Base-by-base conservation (phyloP, 2,113 vertebrate species). In the Phalacrocorax brasilianus region DNA sequence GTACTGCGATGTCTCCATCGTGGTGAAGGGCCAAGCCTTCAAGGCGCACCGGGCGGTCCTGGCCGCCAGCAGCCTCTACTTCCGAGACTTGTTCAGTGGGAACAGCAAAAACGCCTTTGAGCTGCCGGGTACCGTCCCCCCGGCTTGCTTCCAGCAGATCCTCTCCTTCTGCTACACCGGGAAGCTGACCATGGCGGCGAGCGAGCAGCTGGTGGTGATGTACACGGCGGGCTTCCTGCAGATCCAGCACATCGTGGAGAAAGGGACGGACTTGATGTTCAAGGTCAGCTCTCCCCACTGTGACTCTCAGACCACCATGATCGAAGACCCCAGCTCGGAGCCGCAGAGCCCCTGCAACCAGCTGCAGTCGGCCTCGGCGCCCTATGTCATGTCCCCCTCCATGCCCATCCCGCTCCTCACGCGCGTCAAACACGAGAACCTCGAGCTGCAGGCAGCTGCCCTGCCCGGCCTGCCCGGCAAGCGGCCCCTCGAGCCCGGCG, bases 171-270 rank as follows among this genome's bases (percentile, higher is more conserved):
- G 99, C 98, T 99, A 99, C 97, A 99, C 99, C 10, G 99, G 99
- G 86, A 99, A 99, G 98, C 98, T 99, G 96, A 99, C 99, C 84
- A 99, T 99, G 99, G 99, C 99, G 0, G 99, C 99, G 50, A 99
- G 99, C 61, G 99, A 99, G 98, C 99, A 99, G 98, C 99, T 99
- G 56, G 99, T 99, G 97, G 99, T 99, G 97, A 99, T 99, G 99
- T 99, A 99, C 98, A 99, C 99, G 7, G 99, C 99, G 4, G 99
- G 99, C 85, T 99, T 99, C 98, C 99, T 99, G 95, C 99, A 99
- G 97, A 99, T 99, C 98, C 99, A 99, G 98, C 99, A 99, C 98
- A 99, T 99, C 56, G 99, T 99, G 91, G 99, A 99, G 98, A 98
- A 98, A 28, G 99, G 99, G 67, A 99, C 99, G 62, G 99, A 99